These are phyloP conservation scores for Octonoba sinensis DNA, from an alignment of 2,888 invertebrate genomes.

Conservation along the genomic window DNA sequence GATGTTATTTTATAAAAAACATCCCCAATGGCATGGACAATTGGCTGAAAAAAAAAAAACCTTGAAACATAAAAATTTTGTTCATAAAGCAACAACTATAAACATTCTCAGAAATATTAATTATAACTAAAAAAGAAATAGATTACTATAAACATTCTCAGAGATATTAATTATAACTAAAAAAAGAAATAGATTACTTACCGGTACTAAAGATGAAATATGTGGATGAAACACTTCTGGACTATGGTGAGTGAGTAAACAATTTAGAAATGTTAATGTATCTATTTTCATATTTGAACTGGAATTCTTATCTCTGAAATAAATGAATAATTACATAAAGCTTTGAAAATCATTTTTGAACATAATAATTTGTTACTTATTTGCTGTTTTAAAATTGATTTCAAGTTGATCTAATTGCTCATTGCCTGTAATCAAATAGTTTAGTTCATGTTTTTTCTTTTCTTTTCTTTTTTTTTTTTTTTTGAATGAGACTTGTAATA, in stretches of 20 bases:
- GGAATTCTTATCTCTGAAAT: slow-evolving; percentile 85
- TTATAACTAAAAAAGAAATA: neutral
- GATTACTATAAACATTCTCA: neutral
- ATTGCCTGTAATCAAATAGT: too few relatives aligned
- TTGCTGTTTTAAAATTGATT: neutral
- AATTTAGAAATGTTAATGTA: slow-evolving; percentile 90
- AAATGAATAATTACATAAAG: slow-evolving; percentile 27
- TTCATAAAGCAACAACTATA: neutral
- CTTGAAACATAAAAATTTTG: neutral
- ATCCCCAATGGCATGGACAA: slow-evolving; percentile 91
- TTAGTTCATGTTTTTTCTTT: too few relatives aligned
- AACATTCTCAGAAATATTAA: neutral
- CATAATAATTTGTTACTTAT: neutral
- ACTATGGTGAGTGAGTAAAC: slow-evolving; percentile 83
- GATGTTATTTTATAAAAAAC: slow-evolving; percentile 99
- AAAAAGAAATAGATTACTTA: slow-evolving; percentile 42
- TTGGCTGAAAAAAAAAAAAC: slow-evolving; percentile 74
- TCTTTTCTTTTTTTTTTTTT: too few relatives aligned
- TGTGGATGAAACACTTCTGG: slow-evolving; percentile 85
- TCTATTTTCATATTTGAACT: slow-evolving; percentile 99
- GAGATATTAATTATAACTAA: neutral
- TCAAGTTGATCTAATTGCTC: neutral
- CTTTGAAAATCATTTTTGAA: neutral
- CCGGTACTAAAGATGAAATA: slow-evolving; percentile 82
- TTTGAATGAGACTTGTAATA: too few relatives aligned